Evolutionary conservation across 1,140 invertebrate species (phyloP), one percentile per base, ranked within the genome.

Genomic region (Magallana gigas): DNA sequence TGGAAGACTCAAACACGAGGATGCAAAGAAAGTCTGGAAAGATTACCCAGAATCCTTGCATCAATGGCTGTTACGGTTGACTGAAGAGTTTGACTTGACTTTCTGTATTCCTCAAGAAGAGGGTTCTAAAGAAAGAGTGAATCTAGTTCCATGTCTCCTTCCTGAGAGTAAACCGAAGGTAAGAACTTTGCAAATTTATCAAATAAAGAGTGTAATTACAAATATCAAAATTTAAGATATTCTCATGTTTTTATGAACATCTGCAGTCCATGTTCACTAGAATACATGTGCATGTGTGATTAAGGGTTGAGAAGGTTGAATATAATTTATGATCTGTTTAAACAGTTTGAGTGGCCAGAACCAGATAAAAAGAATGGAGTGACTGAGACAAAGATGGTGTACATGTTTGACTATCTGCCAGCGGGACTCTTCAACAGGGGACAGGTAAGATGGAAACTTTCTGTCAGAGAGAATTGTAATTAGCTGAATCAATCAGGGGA

Each of bases 81-180:
- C 94, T 36, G 94, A 95, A 88, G 93, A 94, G 90, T 95, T 94
- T 92, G 94, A 94, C 88, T 87, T 95, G 82, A 95, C 94, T 2
- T 95, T 94, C 85, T 91, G 89, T 9, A 85, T 94, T 14, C 76
- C 84, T 8, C 57, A n/a, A 23, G 58, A 87, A 48, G 23, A 84
- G 16, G 64, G 87, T 9, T 76, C 68, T 29, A 91, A 94, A 82
- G 87, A 93, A 85, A 86, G 89, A 60, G 85, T 92, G 5, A 94
- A 94, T 90, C 80, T 95, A 5, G 94, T 95, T 18, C 94, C 94
- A 16, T 94, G 94, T 89, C 90, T 95, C 0, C 90, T 95, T 36
- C 92, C 93, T 62, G 93, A 94, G 82, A 91, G 88, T 71, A 87
- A 92, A 59, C 93, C 94, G 82, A 88, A 93, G 90, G 92, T 94